Evolutionary conservation across 2,888 invertebrate genomes (phyloP), one percentile per base, ranked within the genome.

Genomic region (Drosophila borborema): DNA sequence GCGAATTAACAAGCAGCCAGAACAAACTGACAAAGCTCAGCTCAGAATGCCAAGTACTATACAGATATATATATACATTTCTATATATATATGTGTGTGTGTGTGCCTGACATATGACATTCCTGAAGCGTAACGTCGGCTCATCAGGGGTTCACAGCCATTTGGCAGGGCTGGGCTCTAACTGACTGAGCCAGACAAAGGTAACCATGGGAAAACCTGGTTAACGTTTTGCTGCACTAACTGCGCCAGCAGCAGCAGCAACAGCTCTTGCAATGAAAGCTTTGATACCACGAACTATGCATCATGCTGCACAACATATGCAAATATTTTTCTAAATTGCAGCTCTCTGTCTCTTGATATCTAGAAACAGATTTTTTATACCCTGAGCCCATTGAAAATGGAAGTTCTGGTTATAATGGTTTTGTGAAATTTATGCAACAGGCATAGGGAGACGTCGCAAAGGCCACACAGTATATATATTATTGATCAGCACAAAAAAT

Each of bases 1-100:
- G 48, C 68, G 78, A 81, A 86, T 85, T 88, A 89, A 88, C 77
- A 85, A 88, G 88, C 82, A 65, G 68, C 72, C 45, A 64, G 62
- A n/a, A 46, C 55, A 40, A 40, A 28, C 61, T 64, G 65, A 20
- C 56, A 73, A 55, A 55, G 41, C 68, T 41, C 38, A n/a, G 55
- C n/a, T 48, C 51, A 61, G 75, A 54, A 36, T 62, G 54, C 48
- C 68, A 63, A 74, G 59, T 69, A 59, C 51, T 20, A n/a, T 14
- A 28, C 36, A n/a, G 41, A 41, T 23, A 16, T 20, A 31, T 45
- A 28, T 16, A 40, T 31, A 23, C 4, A 23, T 23, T 4, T 23
- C n/a, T 36, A 56, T 43, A 14, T n/a, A 28, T 28, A 28, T 6
- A 1, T 28, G 28, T 28, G 28, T 28, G 28, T 28, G 28, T 28